Evolutionary conservation across 2,888 invertebrate genomes (phyloP).

Genomic region (Andrena hattorfiana): DNA sequence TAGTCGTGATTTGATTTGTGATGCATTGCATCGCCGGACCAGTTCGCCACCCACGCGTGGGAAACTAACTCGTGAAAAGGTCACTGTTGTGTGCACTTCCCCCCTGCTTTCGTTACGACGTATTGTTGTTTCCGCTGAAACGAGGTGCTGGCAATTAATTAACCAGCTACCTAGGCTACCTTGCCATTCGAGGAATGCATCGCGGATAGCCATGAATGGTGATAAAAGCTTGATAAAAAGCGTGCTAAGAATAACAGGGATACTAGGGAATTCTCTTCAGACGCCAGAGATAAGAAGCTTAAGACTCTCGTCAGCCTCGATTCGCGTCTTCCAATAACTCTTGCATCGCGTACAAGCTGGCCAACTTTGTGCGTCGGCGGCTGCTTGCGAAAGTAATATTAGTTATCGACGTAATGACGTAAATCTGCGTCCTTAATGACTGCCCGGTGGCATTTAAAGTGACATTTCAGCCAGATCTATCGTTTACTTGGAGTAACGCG

Average conservation of each 20-base stretch:
- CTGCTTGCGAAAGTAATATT: constrained; percentile 34
- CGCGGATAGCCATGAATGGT: not conserved
- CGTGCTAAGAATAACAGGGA: not conserved
- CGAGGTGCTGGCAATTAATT: constrained; percentile 37
- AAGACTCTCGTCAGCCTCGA: not conserved
- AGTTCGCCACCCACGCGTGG: constrained; percentile 64
- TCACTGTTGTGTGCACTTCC: constrained; percentile 38
- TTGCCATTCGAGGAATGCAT: not conserved
- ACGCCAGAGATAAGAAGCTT: not conserved
- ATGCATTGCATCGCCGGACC: constrained; percentile 30
- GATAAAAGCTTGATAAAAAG: not conserved
- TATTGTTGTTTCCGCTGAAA: constrained; percentile 35
- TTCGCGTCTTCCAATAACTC: not conserved
- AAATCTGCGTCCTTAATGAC: constrained; percentile 30
- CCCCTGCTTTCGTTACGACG: constrained; percentile 28
- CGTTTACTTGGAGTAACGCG: constrained; percentile 8
- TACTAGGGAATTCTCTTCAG: not conserved
- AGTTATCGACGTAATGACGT: constrained; percentile 48
- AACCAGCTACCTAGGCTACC: constrained; percentile 5
- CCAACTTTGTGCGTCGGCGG: not conserved
- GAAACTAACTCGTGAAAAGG: constrained; percentile 57
- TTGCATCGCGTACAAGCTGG: not conserved
- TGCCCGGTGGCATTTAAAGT: constrained; percentile 46
- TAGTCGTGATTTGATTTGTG: constrained; percentile 2
- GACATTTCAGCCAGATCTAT: constrained; percentile 38